phyloP scores from a whole-genome alignment of 2,797 vertebrate genomes.

The Oryzias sinensis region DNA sequence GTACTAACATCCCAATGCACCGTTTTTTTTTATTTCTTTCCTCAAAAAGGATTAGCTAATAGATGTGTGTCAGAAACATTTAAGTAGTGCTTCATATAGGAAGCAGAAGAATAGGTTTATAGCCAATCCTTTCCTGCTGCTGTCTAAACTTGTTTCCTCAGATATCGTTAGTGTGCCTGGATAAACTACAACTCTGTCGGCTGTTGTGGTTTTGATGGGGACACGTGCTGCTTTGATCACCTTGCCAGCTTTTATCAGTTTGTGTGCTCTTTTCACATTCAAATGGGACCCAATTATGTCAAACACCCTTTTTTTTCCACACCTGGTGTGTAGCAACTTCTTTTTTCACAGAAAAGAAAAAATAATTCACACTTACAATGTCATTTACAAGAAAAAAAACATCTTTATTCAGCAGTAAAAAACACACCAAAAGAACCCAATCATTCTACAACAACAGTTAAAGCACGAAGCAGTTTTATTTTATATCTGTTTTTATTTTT shows the following conservation, averaged over 20 bases:
- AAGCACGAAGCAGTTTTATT: slow-evolving; percentile 16
- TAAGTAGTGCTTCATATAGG: too few relatives aligned
- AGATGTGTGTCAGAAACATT: too few relatives aligned
- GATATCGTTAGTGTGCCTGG: slow-evolving; percentile 46
- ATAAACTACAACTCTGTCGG: slow-evolving; percentile 61
- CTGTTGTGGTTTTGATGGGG: slow-evolving; percentile 60
- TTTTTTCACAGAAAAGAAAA: slow-evolving; percentile 33
- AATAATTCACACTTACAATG: slow-evolving; percentile 58
- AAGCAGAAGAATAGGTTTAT: slow-evolving; percentile 4
- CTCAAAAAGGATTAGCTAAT: too few relatives aligned
- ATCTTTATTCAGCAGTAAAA: slow-evolving; percentile 67
- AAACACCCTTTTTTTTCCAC: slow-evolving; percentile 61
- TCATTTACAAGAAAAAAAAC: slow-evolving; percentile 37
- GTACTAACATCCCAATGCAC: too few relatives aligned
- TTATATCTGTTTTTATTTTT: too few relatives aligned
- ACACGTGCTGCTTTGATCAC: slow-evolving; percentile 64
- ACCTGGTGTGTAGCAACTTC: not conserved
- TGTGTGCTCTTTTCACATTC: slow-evolving; percentile 58
- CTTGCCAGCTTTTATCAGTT: slow-evolving; percentile 61
- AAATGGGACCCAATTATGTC: slow-evolving; percentile 74
- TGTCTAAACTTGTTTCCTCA: slow-evolving; percentile 46
- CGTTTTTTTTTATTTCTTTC: too few relatives aligned
- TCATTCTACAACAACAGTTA: slow-evolving; percentile 37
- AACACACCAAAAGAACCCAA: slow-evolving; percentile 45
- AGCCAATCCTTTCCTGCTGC: slow-evolving; percentile 20